Evolutionary conservation across 2,888 invertebrate genomes (phyloP).

Genomic region (Oligia strigilis): DNA sequence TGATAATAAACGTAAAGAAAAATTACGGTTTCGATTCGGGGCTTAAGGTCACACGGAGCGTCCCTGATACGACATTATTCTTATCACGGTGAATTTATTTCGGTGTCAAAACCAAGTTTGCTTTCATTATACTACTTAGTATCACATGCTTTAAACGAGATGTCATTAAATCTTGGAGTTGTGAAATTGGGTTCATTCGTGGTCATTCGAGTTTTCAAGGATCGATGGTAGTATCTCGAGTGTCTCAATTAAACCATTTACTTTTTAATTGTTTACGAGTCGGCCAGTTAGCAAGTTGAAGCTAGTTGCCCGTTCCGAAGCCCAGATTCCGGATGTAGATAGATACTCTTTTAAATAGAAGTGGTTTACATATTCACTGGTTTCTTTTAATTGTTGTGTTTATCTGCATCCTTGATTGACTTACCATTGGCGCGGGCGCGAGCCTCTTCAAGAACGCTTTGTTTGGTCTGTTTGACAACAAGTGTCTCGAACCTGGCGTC

Average conservation of each 20-base stretch:
- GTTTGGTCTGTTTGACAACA: slow-evolving; percentile 98
- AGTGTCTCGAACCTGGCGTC: slow-evolving; percentile 99
- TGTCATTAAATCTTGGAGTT: slow-evolving; percentile 19
- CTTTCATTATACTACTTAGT: slow-evolving; percentile 20
- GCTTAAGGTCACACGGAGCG: background rate
- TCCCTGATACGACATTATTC: slow-evolving; percentile 12
- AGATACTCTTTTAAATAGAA: background rate
- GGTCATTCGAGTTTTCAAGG: slow-evolving; percentile 24
- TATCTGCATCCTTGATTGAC: slow-evolving; percentile 65
- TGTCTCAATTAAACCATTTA: background rate
- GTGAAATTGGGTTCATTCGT: slow-evolving; percentile 28
- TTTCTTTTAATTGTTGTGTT: background rate
- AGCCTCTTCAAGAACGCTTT: slow-evolving; percentile 97
- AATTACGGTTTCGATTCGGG: background rate
- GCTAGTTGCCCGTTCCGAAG: background rate
- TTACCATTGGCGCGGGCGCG: slow-evolving; percentile 96
- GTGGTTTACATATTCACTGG: background rate
- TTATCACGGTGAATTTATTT: slow-evolving; percentile 34
- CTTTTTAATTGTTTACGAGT: background rate
- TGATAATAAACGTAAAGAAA: background rate
- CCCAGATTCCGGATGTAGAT: background rate
- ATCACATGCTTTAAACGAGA: slow-evolving; percentile 1
- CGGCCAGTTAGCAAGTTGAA: background rate
- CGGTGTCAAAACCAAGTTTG: slow-evolving; percentile 23
- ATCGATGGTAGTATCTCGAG: slow-evolving; percentile 2